Conservation (phyloP, 1,140 invertebrate genomes). For the Drosophila mayri region DNA sequence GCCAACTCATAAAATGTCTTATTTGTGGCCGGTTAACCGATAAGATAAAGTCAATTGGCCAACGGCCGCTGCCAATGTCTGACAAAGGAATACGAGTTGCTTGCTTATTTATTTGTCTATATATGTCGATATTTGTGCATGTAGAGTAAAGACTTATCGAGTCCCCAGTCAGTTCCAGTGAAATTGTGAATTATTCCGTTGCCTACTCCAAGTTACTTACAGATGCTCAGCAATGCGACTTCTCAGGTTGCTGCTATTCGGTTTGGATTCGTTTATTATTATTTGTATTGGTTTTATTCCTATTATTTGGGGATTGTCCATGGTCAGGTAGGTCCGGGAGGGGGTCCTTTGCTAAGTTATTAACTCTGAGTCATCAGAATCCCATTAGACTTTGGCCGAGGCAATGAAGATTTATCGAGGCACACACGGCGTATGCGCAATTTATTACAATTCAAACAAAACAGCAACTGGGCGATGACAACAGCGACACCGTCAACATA, state of each 20-base stretch:
- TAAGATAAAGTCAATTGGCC: constrained; percentile 42
- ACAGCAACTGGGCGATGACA: constrained; percentile 8
- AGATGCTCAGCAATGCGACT: constrained; percentile 24
- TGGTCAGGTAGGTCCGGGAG: constrained; percentile 21
- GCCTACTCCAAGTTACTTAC: constrained; percentile 28
- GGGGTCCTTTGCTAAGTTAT: constrained; percentile 11
- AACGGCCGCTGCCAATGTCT: constrained; percentile 37
- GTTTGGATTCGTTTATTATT: constrained; percentile 26
- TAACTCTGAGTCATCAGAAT: constrained; percentile 13
- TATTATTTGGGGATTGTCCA: constrained; percentile 38
- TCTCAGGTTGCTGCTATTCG: constrained; percentile 18
- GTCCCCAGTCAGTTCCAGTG: constrained; percentile 12
- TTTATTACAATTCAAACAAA: constrained; percentile 34
- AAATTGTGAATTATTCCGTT: constrained; percentile 7
- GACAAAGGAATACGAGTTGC: constrained; percentile 43
- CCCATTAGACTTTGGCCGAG: constrained; percentile 12
- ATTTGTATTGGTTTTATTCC: constrained; percentile 31
- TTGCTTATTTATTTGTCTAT: constrained; percentile 28
- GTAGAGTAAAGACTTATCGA: constrained; percentile 9
- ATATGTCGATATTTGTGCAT: not conserved
- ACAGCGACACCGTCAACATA: constrained; percentile 26
- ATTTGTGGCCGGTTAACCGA: constrained; percentile 38
- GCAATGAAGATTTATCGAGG: constrained; percentile 46
- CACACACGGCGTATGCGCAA: constrained; percentile 64
- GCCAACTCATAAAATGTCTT: constrained; percentile 28